Evolutionary conservation across 1,140 invertebrate species (phyloP), one percentile per base, ranked within the genome.

Genomic region (Galleria mellonella): DNA sequence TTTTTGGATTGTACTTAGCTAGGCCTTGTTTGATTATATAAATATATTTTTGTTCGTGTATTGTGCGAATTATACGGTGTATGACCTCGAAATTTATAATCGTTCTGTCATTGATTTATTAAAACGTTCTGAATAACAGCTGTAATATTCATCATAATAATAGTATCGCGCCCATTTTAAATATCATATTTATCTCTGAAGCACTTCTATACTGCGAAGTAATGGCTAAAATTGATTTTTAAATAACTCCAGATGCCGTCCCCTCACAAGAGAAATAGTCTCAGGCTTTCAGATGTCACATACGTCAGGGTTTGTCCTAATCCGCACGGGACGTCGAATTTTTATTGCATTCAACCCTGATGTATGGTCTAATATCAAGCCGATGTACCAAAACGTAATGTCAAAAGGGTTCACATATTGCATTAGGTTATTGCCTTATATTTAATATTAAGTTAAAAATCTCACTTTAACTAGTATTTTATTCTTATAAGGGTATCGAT

Each of bases 281-380:
- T 64, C 62, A 75, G 72, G 75, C 65, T 82, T 77, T 67, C 58
- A 62, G 48, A 43, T 72, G 75, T 72, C 77, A 76, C 77, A 82
- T 84, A 72, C 63, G 73, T 82, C 75, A 82, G 72, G 68, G 71
- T 81, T 82, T 78, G 64, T 52, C 64, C 64, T 77, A 84, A 82
- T 78, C 76, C 72, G 60, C 56, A 55, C 56, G 74, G 77, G 77
- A 72, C 63, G 62, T 69, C 60, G 69, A 69, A 75, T 77, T 82
- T 76, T 84, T 82, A 84, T 84, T 82, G 69, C 72, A 38, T 61
- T 67, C 64, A 56, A 54, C 60, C 62, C 66, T 82, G 76, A 82
- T 75, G 48, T 73, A 81, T 65, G 60, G 65, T 40, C 55, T 72
- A 78, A 77, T 82, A 81, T 74, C 57, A 64, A 62, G 56, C 63